phyloP scores from a whole-genome alignment of 2,797 vertebrate genomes.

The Sarcophilus harrisii region DNA sequence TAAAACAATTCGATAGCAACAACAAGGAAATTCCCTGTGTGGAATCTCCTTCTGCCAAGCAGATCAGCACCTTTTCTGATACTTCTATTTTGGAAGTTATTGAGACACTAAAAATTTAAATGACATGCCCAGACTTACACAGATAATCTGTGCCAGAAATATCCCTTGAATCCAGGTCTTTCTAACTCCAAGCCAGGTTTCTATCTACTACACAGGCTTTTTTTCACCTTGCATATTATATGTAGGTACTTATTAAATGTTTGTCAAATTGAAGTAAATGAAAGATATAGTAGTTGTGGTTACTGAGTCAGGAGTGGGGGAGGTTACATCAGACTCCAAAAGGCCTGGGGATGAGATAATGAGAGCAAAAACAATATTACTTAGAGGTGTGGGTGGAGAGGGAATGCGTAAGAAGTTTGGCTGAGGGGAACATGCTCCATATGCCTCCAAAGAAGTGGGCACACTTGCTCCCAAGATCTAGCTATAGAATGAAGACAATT shows the following conservation, averaged over 20 bases:
- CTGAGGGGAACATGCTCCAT: neutral
- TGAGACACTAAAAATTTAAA: neutral
- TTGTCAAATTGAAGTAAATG: neutral
- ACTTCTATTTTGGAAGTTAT: neutral
- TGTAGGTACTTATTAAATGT: neutral
- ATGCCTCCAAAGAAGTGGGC: neutral
- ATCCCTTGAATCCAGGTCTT: neutral
- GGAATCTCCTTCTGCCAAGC: neutral
- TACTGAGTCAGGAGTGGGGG: neutral
- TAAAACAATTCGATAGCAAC: neutral
- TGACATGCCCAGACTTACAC: neutral
- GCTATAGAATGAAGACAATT: neutral
- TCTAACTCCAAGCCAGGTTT: neutral
- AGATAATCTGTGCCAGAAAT: neutral
- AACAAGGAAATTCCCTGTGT: neutral
- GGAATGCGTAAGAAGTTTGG: neutral
- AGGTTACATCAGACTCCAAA: neutral
- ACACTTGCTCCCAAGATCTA: neutral
- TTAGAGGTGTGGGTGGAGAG: neutral
- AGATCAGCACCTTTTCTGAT: neutral
- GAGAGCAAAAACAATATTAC: neutral
- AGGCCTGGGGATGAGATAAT: neutral
- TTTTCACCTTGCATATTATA: neutral
- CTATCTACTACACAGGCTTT: neutral
- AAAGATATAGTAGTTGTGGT: neutral